Conservation (phyloP, 2,113 vertebrate genomes). For the Microcebus tavaratra region DNA sequence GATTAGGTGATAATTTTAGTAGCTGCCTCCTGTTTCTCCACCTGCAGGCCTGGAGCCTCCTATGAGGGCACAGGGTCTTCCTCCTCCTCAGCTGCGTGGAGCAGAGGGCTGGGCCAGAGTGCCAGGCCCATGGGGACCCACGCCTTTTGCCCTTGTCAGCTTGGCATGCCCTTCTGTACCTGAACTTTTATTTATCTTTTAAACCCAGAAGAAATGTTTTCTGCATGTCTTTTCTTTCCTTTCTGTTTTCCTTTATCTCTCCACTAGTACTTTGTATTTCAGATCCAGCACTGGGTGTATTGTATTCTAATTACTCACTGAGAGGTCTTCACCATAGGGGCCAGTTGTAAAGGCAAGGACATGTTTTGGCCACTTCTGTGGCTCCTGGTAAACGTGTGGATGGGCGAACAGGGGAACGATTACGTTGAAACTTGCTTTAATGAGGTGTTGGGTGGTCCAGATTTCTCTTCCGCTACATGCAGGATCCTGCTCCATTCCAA, state of each 20-base stretch:
- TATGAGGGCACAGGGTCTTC: too few relatives aligned
- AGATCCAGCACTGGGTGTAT: rapidly evolving
- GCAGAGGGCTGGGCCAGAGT: too few relatives aligned
- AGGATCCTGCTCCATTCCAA: background rate
- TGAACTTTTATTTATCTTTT: background rate
- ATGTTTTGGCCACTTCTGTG: background rate
- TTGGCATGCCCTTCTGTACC: background rate
- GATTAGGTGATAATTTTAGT: too few relatives aligned
- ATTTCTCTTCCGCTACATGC: background rate
- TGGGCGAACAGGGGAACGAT: too few relatives aligned
- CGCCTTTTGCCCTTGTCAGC: rapidly evolving
- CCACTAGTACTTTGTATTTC: background rate
- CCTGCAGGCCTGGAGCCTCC: too few relatives aligned
- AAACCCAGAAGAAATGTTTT: background rate
- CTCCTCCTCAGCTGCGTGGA: too few relatives aligned
- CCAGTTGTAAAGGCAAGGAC: rapidly evolving
- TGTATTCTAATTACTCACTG: background rate
- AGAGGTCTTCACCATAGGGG: background rate
- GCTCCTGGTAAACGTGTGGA: background rate
- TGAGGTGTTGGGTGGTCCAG: too few relatives aligned
- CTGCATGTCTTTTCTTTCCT: background rate
- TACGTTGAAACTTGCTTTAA: background rate
- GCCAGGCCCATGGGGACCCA: too few relatives aligned
- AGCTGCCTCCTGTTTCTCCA: too few relatives aligned
- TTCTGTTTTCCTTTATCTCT: background rate